These are phyloP conservation scores for Xanthorhoe spadicearia DNA, from an alignment of 2,888 invertebrate species.

Conservation along the genomic window DNA sequence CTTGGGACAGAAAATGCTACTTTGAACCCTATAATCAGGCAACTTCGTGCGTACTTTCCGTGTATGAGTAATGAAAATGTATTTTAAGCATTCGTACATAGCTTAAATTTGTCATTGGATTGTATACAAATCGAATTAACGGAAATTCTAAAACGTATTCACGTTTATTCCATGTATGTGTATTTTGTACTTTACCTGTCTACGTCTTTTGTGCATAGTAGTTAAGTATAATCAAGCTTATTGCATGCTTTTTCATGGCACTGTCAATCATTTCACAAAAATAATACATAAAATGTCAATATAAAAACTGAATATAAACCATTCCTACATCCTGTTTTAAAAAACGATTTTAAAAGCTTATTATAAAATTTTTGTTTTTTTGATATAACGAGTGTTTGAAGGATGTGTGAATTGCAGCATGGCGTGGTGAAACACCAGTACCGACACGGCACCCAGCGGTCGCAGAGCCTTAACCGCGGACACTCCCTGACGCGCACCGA, in stretches of 20 bases:
- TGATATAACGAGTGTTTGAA: constrained; percentile 21
- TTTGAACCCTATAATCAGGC: too few species aligned
- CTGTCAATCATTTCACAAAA: constrained; percentile 31
- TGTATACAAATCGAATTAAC: not conserved
- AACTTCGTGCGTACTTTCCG: too few species aligned
- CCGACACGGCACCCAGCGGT: constrained; percentile 86
- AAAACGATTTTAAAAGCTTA: not conserved
- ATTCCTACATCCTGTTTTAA: constrained; percentile 23
- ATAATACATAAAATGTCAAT: constrained; percentile 1
- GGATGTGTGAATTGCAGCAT: constrained; percentile 81
- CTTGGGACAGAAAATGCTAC: too few species aligned
- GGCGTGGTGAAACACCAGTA: constrained; percentile 86
- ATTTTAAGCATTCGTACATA: not conserved
- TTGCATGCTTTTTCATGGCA: constrained; percentile 42
- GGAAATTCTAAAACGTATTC: not conserved
- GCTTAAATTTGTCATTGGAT: not conserved
- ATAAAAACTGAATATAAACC: constrained; percentile 20
- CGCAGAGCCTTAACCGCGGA: constrained; percentile 91
- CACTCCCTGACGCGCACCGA: constrained; percentile 88
- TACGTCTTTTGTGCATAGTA: constrained; percentile 6
- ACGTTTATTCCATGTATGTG: not conserved
- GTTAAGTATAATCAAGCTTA: constrained; percentile 13
- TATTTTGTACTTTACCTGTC: not conserved
- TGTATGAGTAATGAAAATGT: too few species aligned
- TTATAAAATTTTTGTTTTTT: not conserved